Conservation (phyloP, 1,140 invertebrate genomes). For the Oedothorax gibbosus region DNA sequence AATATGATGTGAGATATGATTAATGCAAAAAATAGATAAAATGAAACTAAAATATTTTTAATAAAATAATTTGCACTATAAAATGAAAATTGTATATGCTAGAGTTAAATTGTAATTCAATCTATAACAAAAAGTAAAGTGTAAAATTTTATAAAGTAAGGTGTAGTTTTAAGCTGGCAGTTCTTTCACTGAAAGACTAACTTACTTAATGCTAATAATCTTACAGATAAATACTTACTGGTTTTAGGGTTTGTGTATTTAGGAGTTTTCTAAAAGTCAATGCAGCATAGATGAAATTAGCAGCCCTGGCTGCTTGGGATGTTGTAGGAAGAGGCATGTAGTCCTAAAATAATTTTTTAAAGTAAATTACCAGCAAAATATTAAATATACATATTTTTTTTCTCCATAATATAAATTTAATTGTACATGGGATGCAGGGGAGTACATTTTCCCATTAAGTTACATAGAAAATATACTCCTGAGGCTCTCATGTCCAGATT, state of each 20-base stretch:
- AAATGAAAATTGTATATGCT: background rate
- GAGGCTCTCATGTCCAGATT: background rate
- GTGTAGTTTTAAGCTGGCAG: background rate
- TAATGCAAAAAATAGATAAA: background rate
- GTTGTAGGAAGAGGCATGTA: slow-evolving; percentile 77
- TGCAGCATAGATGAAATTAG: slow-evolving; percentile 85
- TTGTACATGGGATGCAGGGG: background rate
- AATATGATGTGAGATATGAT: no score
- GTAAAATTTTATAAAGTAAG: background rate
- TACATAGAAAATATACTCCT: no score
- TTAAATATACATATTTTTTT: no score
- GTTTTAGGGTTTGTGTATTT: slow-evolving; percentile 93
- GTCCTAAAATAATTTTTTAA: slow-evolving; percentile 26
- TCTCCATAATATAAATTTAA: no score
- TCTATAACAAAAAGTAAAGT: background rate
- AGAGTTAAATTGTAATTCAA: background rate
- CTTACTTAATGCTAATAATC: background rate
- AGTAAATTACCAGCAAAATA: background rate
- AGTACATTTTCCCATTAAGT: background rate
- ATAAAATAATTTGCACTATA: background rate
- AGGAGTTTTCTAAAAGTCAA: slow-evolving; percentile 90
- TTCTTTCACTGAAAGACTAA: background rate
- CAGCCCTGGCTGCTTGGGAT: slow-evolving; percentile 91
- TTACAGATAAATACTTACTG: slow-evolving; percentile 74
- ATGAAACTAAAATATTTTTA: background rate